Conservation (phyloP, 2,888 invertebrate genomes). For the Nysson spinosus region DNA sequence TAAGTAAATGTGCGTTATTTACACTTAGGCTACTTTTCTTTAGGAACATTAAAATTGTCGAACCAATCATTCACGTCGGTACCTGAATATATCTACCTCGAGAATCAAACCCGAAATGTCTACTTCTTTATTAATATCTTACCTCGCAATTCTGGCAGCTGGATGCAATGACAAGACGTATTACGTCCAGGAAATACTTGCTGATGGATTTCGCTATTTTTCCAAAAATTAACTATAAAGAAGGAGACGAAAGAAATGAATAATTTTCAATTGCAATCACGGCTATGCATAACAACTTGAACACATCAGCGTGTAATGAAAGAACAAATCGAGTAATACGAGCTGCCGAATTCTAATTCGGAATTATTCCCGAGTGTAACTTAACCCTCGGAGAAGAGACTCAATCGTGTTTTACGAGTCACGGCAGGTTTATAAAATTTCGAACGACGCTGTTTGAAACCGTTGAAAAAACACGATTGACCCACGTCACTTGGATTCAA, state of each 20-base stretch:
- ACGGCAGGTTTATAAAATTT: background rate
- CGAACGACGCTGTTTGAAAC: background rate
- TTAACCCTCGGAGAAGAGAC: constrained; percentile 13
- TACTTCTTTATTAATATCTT: constrained; percentile 10
- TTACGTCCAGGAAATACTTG: constrained; percentile 1
- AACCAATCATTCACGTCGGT: constrained; percentile 46
- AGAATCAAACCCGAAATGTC: constrained; percentile 21
- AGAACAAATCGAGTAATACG: background rate
- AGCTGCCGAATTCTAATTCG: background rate
- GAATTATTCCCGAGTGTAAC: constrained; percentile 8
- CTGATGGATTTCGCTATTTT: background rate
- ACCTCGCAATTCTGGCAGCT: background rate
- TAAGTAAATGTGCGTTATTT: constrained; percentile 53
- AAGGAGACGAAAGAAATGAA: background rate
- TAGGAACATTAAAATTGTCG: constrained; percentile 63
- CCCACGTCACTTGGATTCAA: background rate
- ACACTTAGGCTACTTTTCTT: constrained; percentile 61
- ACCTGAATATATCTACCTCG: constrained; percentile 30
- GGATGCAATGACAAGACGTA: constrained; percentile 4
- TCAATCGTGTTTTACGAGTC: constrained; percentile 1
- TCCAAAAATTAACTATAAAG: background rate
- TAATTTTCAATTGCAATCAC: background rate
- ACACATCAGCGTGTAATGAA: background rate
- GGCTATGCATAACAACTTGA: background rate
- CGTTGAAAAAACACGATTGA: background rate